A percentile compares a stretch with the other conserved stretches of the same genome.
Evolutionary conservation across 2,797 vertebrate genomes (phyloP).

Genomic region (Poecilia gillii): DNA sequence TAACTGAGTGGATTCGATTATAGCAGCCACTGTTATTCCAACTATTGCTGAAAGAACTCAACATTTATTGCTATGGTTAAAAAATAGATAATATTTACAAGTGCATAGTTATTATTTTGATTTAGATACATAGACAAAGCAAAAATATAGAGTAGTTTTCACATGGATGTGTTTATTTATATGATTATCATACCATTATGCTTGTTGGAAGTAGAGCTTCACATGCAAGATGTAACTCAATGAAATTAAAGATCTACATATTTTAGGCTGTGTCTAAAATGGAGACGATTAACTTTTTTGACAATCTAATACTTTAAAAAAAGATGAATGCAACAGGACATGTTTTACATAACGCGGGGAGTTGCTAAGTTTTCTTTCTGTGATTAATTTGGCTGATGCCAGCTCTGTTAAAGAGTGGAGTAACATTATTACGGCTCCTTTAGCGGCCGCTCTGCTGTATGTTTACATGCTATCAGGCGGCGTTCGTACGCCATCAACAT

Average conservation of each 20-base stretch:
- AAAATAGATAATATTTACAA: neutral
- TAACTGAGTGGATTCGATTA: neutral
- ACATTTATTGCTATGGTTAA: neutral
- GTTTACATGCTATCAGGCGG: constrained; percentile 11
- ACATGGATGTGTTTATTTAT: neutral
- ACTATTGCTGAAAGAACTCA: neutral
- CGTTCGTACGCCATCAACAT: constrained; percentile 16
- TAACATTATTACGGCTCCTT: neutral
- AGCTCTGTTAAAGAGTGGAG: neutral
- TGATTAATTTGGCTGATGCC: neutral
- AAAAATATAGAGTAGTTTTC: neutral
- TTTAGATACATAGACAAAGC: neutral
- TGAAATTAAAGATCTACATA: neutral
- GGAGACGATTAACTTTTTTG: neutral
- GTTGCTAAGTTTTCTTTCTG: neutral
- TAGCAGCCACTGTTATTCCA: neutral
- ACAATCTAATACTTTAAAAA: neutral
- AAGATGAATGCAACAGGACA: neutral
- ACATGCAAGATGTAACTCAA: neutral
- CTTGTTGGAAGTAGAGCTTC: neutral
- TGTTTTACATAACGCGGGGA: neutral
- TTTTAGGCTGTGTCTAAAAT: neutral
- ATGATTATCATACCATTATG: neutral
- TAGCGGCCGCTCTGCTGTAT: neutral
- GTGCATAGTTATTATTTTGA: neutral